Base-by-base conservation (phyloP, 2,888 invertebrate genomes). In the Phyto melanocephala region DNA sequence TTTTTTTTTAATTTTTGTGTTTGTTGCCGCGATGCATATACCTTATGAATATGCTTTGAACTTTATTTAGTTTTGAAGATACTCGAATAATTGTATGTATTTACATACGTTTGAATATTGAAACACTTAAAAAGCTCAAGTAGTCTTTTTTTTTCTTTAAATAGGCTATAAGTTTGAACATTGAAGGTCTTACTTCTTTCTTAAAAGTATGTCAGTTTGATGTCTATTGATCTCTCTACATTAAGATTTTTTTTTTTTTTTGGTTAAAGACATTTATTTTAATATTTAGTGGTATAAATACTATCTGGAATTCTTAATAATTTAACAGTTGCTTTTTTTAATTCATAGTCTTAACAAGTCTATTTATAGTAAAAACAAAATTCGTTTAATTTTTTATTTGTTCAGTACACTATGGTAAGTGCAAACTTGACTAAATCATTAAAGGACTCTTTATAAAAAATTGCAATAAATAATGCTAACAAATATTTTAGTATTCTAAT, bases 51-150 rank as follows among this genome's bases (percentile, higher is more conserved):
- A n/a, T n/a, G n/a, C n/a, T n/a, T n/a, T n/a, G n/a, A 10, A 5
- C 6, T 42, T 42, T 42, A 15, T 42, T 20, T 5, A 50, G 50
- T 22, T 4, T 47, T 47, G 47, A 10, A 20, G 8, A 8, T 22
- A 11, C 50, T n/a, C n/a, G n/a, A n/a, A n/a, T n/a, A 50, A 45
- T 17, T 33, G 11, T 22, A 15, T 37, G 45, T 20, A n/a, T n/a
- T n/a, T n/a, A n/a, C n/a, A n/a, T n/a, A n/a, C n/a, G n/a, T n/a
- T n/a, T n/a, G n/a, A n/a, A 1, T 58, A 58, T 11, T 52, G 17
- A 7, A 28, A 42, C 62, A 52, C 72, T 74, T 74, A n/a, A 74
- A n/a, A 62, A 74, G 40, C 20, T 74, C 63, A 75, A 75, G 74
- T 65, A 45, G 74, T 54, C 54, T 63, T 74, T 45, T 35, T 47